phyloP scores from a whole-genome alignment of 1,140 invertebrate species.

The Phortica variegata region DNA sequence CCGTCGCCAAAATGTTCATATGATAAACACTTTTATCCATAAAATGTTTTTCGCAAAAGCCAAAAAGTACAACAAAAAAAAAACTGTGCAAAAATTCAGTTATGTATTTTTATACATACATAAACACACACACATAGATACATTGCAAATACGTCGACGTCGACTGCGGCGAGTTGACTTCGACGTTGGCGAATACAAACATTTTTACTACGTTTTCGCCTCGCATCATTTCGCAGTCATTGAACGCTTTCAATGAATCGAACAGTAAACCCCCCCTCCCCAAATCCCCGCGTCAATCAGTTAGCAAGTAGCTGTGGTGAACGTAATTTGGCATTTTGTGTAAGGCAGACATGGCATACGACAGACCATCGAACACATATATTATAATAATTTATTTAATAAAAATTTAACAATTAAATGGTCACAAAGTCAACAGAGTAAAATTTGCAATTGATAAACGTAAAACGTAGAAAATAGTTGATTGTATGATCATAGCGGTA shows the following conservation, averaged over 20 bases:
- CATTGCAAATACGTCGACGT: too few species aligned
- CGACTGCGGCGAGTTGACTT: too few species aligned
- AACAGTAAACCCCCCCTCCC: neutral
- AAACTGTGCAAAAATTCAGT: constrained; percentile 12
- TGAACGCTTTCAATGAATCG: constrained; percentile 20
- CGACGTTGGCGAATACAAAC: too few species aligned
- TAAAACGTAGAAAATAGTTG: too few species aligned
- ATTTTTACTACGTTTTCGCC: neutral
- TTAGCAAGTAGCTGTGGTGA: constrained; percentile 1
- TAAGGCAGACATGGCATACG: too few species aligned
- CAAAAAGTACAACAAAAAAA: constrained; percentile 1
- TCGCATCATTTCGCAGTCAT: constrained; percentile 14
- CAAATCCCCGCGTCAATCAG: too few species aligned
- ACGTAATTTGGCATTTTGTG: constrained; percentile 14
- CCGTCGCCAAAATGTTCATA: constrained; percentile 12
- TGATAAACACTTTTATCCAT: constrained; percentile 18
- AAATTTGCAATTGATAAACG: too few species aligned
- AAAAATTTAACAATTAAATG: constrained; percentile 51
- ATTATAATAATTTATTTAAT: constrained; percentile 51
- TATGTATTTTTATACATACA: constrained; percentile 7
- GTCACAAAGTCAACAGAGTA: constrained; percentile 22
- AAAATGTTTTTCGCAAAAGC: neutral
- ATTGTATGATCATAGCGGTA: too few species aligned
- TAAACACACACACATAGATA: too few species aligned
- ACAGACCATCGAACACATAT: too few species aligned